A percentile compares a stretch with the other conserved stretches of the same genome.
phyloP scores from a whole-genome alignment of 2,888 invertebrate species.

The Mythimna pallens region DNA sequence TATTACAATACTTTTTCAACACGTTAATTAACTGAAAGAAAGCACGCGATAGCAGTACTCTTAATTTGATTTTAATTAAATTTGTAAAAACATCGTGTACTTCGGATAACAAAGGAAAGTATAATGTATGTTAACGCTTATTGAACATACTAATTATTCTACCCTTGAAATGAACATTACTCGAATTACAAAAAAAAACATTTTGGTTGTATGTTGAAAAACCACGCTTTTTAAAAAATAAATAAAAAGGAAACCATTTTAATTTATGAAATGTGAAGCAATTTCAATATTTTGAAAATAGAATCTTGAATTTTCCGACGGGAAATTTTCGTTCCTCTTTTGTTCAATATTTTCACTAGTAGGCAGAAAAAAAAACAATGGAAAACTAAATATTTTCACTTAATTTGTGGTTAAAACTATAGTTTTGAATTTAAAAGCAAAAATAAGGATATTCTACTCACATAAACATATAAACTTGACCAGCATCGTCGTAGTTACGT shows the following conservation, averaged over 20 bases:
- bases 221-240: conserved; percentile 5
- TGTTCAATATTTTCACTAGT: background rate
- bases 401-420: background rate
- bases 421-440: conserved; percentile 10
- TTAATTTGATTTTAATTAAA: conserved; percentile 56
- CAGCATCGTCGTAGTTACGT: conserved; percentile 73
- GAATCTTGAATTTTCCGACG: conserved; percentile 13
- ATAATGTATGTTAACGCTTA: conserved; percentile 41
- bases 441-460: conserved; percentile 74
- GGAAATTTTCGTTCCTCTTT: background rate
- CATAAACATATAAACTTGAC: conserved; percentile 83
- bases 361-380: conserved; percentile 43
- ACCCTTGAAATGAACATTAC: conserved; percentile 28
- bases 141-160: conserved; percentile 43
- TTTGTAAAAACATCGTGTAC: conserved; percentile 40
- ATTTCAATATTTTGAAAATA: conserved; percentile 18
- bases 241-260: background rate
- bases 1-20: conserved; percentile 38
- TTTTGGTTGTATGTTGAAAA: conserved; percentile 19
- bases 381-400: background rate
- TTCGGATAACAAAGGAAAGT: conserved; percentile 53
- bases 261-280: background rate
- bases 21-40: conserved; percentile 47
- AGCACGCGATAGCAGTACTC: conserved; percentile 49
- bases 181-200: conserved; percentile 1